Conservation (phyloP, 2,888 invertebrate genomes). For the Sphaerophoria rueppellii region DNA sequence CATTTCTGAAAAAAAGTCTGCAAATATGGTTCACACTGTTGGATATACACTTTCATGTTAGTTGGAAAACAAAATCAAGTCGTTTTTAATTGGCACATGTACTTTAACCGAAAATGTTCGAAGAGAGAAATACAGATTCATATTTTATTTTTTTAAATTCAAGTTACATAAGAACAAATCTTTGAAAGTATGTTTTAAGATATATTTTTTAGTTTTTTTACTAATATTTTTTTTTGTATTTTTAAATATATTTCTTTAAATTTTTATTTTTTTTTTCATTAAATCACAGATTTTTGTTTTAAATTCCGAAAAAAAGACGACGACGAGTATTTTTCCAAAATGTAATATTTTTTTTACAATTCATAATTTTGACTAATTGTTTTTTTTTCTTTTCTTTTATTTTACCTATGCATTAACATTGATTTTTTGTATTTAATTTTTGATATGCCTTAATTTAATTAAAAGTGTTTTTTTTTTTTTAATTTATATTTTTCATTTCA, state of each 20-base stretch:
- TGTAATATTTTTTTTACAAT: conserved; percentile 54
- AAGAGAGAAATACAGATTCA: conserved; percentile 47
- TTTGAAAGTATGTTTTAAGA: conserved; percentile 55
- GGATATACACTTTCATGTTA: conserved; percentile 18
- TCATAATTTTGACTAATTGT: conserved; percentile 74
- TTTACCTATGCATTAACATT: conserved; percentile 77
- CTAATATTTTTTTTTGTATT: conserved; percentile 52
- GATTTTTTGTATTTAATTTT: conserved; percentile 75
- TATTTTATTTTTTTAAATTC: background rate
- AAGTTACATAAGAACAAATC: conserved; percentile 19
- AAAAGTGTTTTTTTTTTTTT: conserved; percentile 45
- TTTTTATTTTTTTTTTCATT: conserved; percentile 80
- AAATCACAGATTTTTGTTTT: conserved; percentile 81
- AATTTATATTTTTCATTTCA: conserved; percentile 43
- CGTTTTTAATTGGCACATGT: conserved; percentile 50
- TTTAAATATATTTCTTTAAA: conserved; percentile 71
- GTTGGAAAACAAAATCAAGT: conserved; percentile 15
- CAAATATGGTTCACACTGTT: conserved; percentile 55
- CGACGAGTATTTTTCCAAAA: conserved; percentile 76
- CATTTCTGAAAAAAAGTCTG: conserved; percentile 43
- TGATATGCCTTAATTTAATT: conserved; percentile 72
- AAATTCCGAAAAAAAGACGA: conserved; percentile 79
- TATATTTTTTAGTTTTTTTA: conserved; percentile 53
- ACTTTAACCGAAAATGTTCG: conserved; percentile 52
- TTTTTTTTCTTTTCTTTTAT: conserved; percentile 74